Evolutionary conservation across 2,797 vertebrate species (phyloP), one percentile per base, ranked within the genome.

Genomic region (Carduelis carduelis): DNA sequence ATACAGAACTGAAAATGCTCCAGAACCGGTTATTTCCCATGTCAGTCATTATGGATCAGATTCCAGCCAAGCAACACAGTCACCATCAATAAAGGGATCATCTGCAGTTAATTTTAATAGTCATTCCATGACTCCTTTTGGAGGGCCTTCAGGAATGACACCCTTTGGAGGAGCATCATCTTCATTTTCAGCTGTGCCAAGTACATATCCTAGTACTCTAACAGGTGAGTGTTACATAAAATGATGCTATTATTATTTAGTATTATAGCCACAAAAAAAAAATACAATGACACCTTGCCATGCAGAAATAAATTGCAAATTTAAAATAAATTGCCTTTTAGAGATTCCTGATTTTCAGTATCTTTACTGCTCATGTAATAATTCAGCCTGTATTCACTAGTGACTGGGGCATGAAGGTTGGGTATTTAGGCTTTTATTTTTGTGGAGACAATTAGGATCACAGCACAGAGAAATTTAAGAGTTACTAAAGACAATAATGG

Each of bases 81-180:
- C 98, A 2, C 97, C 98, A 0, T 91, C 98, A 61, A 94, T 98
- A 57, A 99, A 99, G 74, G 98, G 98, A 95, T 96, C 98, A 8
- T 96, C 98, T 7, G 97, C 97, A 30, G 97, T 96, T 64, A 99
- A 98, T 96, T 99, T 99, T 96, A 99, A 98, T 97, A 99, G 97
- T 98, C 98, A 99, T 98, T 97, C 98, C 96, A 97, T 99, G 91
- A 98, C 99, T 23, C 99, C 99, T 4, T 99, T 99, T 89, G 99
- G 99, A 72, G 99, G 99, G 24, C 98, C 99, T 11, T 98, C 98
- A 37, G 98, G 97, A 87, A 99, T 99, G 91, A 99, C 99, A 70
- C 99, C 99, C 21, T 99, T 99, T 89, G 99, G 99, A 90, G 99
- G 99, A 93, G 97, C 98, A n/a, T 98, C 99, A 83, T 98, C 98